Evolutionary conservation across 1,140 invertebrate species (phyloP), one percentile per base, ranked within the genome.

Genomic region (Pseudoatta argentina): DNA sequence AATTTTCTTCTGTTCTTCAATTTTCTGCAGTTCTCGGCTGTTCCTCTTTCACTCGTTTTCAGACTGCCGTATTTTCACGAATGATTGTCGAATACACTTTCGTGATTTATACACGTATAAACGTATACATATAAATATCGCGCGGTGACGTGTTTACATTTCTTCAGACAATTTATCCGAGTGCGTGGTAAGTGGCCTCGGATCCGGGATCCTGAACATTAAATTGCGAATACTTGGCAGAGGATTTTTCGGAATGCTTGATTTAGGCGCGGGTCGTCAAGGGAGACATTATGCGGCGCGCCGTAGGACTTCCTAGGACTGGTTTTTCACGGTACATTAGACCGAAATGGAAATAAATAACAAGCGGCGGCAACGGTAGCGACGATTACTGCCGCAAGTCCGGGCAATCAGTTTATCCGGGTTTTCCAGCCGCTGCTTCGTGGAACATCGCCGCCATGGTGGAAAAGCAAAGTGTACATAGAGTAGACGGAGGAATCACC

Each of bases 311-410:
- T 73, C 18, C 24, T 73, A 73, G 44, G 69, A 83, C 34, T 21
- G 77, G 48, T 30, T 59, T 76, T 73, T 82, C 69, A 82, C 69
- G 55, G 76, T 66, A 79, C 63, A 63, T 79, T 79, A 79, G 69
- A 61, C n/a, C 79, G 69, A 63, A 83, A 83, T 75, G 30, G 57
- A 83, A 83, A 83, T 83, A 83, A 83, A 83, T 83, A 83, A 71
- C 66, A 71, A 48, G 55, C 24, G 34, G 67, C 55, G n/a, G 44
- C 44, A 18, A 8, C 48, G 48, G 55, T n/a, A 73, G 53, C 79
- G 55, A 75, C 55, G 79, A 83, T 83, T 83, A 83, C 55, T 3
- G 79, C 69, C 39, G 55, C 69, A 75, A 75, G 69, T 24, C 18
- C 55, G 55, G 53, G 69, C 78, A 71, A 81, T 61, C 79, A 83